Conservation (phyloP, 2,113 vertebrate species). For the Regulus satrapa region DNA sequence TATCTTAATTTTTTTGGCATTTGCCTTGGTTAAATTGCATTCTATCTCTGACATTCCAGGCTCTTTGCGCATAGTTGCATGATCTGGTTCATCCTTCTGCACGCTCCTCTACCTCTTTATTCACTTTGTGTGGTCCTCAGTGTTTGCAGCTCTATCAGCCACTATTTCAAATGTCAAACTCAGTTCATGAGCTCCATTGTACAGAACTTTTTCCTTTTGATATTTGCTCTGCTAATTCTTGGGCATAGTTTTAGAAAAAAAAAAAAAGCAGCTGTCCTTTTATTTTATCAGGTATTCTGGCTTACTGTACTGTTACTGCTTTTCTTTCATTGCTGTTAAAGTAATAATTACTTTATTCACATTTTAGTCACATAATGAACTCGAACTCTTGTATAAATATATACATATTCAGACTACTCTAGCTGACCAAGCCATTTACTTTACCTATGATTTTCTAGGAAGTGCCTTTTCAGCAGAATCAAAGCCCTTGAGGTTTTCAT, state of each 20-base stretch:
- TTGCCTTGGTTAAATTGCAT: neutral
- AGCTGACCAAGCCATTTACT: neutral
- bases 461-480: neutral
- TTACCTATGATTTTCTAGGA: neutral
- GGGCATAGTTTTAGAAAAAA: neutral
- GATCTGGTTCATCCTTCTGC: slow-evolving; percentile 12
- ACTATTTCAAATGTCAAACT: neutral
- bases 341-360: neutral
- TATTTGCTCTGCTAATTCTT: slow-evolving; percentile 24
- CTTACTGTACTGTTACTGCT: neutral
- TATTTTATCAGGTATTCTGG: neutral
- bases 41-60: neutral
- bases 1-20: neutral
- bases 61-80: neutral
- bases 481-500: neutral
- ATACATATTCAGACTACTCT: neutral
- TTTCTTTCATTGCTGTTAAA: neutral
- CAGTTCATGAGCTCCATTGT: neutral
- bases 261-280: neutral
- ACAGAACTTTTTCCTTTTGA: neutral
- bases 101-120: neutral
- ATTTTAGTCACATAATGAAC: neutral
- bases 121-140: slow-evolving; percentile 17
- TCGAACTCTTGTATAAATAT: neutral
- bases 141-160: slow-evolving; percentile 3